A percentile compares a stretch with the other conserved stretches of the same genome.
phyloP scores from a whole-genome alignment of 1,140 invertebrate genomes.

The Trichomalopsis sarcophagae region DNA sequence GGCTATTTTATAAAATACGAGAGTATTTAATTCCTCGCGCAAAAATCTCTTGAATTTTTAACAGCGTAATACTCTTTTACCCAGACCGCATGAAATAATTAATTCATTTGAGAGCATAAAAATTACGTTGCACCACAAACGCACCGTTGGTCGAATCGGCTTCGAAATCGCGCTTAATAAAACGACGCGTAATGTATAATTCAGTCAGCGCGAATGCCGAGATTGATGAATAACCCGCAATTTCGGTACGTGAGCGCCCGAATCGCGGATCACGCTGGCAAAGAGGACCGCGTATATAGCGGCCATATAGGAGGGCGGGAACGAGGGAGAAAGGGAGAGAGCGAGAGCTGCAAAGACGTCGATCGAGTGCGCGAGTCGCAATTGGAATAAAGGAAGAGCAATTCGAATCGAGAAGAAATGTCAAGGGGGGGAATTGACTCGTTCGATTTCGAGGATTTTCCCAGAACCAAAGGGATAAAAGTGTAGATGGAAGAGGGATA shows the following conservation, averaged over 20 bases:
- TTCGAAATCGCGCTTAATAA: neutral
- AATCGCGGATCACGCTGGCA: neutral
- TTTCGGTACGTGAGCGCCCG: too few species aligned
- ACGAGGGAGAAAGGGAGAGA: neutral
- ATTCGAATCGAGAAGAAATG: conserved; percentile 17
- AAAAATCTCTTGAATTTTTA: neutral
- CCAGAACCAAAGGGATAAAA: conserved; percentile 19
- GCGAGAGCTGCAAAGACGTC: neutral
- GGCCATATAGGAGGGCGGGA: neutral
- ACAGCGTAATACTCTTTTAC: neutral
- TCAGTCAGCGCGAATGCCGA: neutral
- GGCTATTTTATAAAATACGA: too few species aligned
- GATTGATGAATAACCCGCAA: neutral
- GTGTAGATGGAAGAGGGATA: conserved; percentile 7
- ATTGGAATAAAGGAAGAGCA: conserved; percentile 52
- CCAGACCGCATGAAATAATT: neutral
- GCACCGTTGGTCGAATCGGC: too few species aligned
- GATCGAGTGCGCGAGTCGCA: conserved; percentile 12
- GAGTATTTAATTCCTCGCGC: too few species aligned
- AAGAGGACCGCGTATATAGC: neutral
- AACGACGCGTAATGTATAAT: neutral
- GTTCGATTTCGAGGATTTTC: conserved; percentile 32
- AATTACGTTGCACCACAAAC: neutral
- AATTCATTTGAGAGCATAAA: neutral
- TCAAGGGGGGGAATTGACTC: conserved; percentile 17